Evolutionary conservation across 1,140 invertebrate genomes (phyloP).

Genomic region (Drosophila ohnishii): DNA sequence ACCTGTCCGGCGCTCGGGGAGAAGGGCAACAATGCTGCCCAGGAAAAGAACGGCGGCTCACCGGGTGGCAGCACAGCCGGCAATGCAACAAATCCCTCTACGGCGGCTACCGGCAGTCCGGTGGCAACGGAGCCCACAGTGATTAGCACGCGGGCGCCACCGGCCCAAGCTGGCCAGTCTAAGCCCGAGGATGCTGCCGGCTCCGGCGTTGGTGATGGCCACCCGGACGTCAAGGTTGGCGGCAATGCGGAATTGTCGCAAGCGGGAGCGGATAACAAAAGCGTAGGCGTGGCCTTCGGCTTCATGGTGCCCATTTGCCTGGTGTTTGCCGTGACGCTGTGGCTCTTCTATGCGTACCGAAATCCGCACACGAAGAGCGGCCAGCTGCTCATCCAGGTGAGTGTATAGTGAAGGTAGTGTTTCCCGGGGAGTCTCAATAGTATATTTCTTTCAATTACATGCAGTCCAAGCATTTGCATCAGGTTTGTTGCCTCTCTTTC

Average conservation of each 20-base stretch:
- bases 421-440: not conserved
- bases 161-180: not conserved
- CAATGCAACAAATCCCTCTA: constrained; percentile 8
- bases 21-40: constrained; percentile 76
- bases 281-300: constrained; percentile 72
- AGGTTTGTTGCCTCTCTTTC: constrained; percentile 63
- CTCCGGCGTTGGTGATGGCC: not conserved
- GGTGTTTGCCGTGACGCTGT: constrained; percentile 85
- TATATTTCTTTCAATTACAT: constrained; percentile 55
- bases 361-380: constrained; percentile 97
- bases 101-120: constrained; percentile 6
- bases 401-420: not conserved
- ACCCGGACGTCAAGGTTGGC: constrained; percentile 38
- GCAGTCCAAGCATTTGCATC: constrained; percentile 82
- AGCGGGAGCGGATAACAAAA: constrained; percentile 59
- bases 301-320: constrained; percentile 80
- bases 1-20: constrained; percentile 83
- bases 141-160: constrained; percentile 44
- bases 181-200: not conserved
- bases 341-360: constrained; percentile 96
- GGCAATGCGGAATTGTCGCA: constrained; percentile 42
- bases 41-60: constrained; percentile 16
- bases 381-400: constrained; percentile 97
- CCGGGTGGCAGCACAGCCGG: not conserved
- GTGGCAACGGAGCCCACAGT: constrained; percentile 51